A percentile compares a stretch with the other conserved stretches of the same genome.
These are phyloP conservation scores for Aphelenchoides fujianensis DNA, from an alignment of 1,140 invertebrate genomes.

Conservation along the genomic window DNA sequence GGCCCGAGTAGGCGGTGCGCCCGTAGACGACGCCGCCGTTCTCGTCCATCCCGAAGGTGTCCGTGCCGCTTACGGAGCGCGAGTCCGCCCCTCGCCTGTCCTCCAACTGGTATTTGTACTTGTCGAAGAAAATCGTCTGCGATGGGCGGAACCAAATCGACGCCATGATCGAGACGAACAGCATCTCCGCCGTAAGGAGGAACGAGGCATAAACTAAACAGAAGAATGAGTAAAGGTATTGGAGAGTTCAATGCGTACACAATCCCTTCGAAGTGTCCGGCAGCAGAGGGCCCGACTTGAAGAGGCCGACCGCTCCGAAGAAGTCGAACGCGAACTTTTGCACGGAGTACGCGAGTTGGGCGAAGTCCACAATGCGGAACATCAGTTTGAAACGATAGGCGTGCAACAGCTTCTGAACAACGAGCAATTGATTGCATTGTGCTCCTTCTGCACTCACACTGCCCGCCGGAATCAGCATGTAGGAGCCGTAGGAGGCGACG, in stretches of 20 bases:
- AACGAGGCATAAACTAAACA: conserved; percentile 56
- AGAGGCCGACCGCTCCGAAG: conserved; percentile 45
- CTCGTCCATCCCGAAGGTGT: too few species aligned
- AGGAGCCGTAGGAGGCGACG: conserved; percentile 57
- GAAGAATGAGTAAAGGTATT: neutral
- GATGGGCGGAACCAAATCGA: conserved; percentile 41
- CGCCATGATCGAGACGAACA: conserved; percentile 46
- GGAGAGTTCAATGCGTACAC: conserved; percentile 39
- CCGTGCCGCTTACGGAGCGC: too few species aligned
- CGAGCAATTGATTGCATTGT: too few species aligned
- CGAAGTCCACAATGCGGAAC: conserved; percentile 54
- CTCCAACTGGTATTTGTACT: too few species aligned
- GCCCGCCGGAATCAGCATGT: conserved; percentile 56
- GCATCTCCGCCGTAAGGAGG: conserved; percentile 54
- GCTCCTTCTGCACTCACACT: conserved; percentile 48
- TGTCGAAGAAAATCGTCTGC: conserved; percentile 31
- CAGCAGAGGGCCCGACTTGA: conserved; percentile 34
- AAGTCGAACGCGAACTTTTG: conserved; percentile 59
- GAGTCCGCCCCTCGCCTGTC: too few species aligned
- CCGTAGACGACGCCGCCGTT: too few species aligned
- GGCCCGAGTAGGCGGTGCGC: too few species aligned
- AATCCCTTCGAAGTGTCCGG: conserved; percentile 50
- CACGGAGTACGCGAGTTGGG: conserved; percentile 51
- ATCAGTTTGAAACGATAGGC: conserved; percentile 46
- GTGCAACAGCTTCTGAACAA: conserved; percentile 16